Conservation (phyloP, 1,140 invertebrate genomes). For the Solen grandis region DNA sequence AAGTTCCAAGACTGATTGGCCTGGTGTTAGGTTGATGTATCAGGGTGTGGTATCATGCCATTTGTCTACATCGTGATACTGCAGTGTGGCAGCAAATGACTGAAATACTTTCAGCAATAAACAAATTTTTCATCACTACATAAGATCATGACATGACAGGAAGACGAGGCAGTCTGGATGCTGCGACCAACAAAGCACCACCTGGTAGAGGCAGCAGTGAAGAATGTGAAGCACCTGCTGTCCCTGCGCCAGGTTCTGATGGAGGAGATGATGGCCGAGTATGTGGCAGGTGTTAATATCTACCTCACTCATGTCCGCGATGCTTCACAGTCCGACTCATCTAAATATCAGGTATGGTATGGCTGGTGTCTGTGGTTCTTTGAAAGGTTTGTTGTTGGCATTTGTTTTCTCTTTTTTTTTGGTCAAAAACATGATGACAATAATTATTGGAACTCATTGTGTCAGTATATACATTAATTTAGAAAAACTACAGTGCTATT, state of each 20-base stretch:
- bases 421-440: not conserved
- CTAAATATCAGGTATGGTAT: slow-evolving; percentile 59
- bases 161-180: slow-evolving; percentile 67
- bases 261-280: slow-evolving; percentile 72
- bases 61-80: not conserved
- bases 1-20: not conserved
- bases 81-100: no score
- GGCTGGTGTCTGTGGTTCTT: not conserved
- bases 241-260: slow-evolving; percentile 58
- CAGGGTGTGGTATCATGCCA: not conserved
- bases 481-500: no score
- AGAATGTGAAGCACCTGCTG: slow-evolving; percentile 63
- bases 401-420: not conserved
- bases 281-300: slow-evolving; percentile 68
- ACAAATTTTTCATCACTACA: no score
- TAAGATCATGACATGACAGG: no score
- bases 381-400: not conserved
- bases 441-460: no score
- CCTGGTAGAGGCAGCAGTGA: slow-evolving; percentile 60
- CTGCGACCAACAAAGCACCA: slow-evolving; percentile 56
- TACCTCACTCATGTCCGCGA: slow-evolving; percentile 67
- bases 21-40: not conserved
- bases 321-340: slow-evolving; percentile 55
- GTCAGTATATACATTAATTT: no score
- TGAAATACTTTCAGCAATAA: no score